A percentile compares a stretch with the other conserved stretches of the same genome.
phyloP scores from a whole-genome alignment of 2,113 vertebrate genomes.

The Corvus hawaiiensis region DNA sequence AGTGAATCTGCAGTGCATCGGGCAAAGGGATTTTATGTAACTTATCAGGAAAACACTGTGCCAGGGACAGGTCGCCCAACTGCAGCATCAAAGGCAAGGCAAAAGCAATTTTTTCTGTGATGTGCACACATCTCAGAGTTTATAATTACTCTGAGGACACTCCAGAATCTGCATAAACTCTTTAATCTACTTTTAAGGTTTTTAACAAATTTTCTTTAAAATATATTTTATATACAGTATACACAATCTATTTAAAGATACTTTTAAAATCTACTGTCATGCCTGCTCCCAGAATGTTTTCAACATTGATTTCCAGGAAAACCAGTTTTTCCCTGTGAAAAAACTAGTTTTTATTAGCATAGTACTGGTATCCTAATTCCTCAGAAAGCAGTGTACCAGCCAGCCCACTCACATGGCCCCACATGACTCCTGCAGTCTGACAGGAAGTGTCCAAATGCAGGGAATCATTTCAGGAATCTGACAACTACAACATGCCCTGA shows the following conservation, averaged over 20 bases:
- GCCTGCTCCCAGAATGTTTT: background rate
- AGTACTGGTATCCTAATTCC: background rate
- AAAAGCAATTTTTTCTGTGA: background rate
- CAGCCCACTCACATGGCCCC: background rate
- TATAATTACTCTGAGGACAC: background rate
- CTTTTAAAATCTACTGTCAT: background rate
- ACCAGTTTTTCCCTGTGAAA: background rate
- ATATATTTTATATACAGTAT: background rate
- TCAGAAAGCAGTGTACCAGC: background rate
- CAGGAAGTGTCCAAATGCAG: background rate
- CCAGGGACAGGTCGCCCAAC: background rate
- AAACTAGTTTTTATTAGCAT: background rate
- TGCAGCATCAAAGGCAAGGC: background rate
- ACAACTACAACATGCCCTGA: background rate
- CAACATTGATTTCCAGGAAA: background rate
- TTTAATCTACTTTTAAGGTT: background rate
- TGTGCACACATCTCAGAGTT: background rate
- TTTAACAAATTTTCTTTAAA: background rate
- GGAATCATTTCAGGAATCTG: background rate
- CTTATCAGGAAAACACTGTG: background rate
- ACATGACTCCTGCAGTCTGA: background rate
- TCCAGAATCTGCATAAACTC: background rate
- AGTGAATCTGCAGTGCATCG: background rate
- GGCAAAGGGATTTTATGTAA: background rate
- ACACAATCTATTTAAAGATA: background rate